These are phyloP conservation scores for Andrena camellia DNA, from an alignment of 2,888 invertebrate genomes.

Conservation along the genomic window DNA sequence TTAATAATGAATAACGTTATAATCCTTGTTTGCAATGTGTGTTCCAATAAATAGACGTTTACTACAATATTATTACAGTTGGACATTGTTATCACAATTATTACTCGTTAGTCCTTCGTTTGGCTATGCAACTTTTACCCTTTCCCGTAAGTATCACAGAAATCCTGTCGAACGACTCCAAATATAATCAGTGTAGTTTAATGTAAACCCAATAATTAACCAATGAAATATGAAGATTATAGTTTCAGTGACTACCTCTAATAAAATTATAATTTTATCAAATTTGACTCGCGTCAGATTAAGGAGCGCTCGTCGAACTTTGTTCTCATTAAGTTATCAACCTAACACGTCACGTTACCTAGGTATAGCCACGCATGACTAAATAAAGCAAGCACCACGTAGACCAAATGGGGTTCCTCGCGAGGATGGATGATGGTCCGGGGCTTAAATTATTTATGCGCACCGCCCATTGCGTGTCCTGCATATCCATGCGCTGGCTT, in stretches of 20 bases:
- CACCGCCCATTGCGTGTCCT: constrained; percentile 81
- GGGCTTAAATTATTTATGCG: constrained; percentile 79
- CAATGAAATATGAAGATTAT: background rate
- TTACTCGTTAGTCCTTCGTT: too few relatives aligned
- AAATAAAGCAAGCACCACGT: constrained; percentile 54
- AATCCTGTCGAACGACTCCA: background rate
- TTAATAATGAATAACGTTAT: too few relatives aligned
- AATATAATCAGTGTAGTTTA: background rate
- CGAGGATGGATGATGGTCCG: constrained; percentile 75
- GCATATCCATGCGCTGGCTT: constrained; percentile 66
- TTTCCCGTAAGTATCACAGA: too few relatives aligned
- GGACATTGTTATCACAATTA: too few relatives aligned
- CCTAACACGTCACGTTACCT: constrained; percentile 19
- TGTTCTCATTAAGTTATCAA: constrained; percentile 51
- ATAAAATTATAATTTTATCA: background rate
- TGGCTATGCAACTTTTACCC: too few relatives aligned
- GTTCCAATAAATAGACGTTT: too few relatives aligned
- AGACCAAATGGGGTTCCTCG: constrained; percentile 70
- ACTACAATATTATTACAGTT: too few relatives aligned
- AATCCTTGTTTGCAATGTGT: too few relatives aligned
- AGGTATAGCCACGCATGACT: constrained; percentile 25
- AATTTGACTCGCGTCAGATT: constrained; percentile 5
- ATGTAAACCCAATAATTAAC: background rate
- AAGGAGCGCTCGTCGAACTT: constrained; percentile 10
- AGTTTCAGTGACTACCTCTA: background rate